Conservation (phyloP, 2,113 vertebrate species). For the Glareola pratincola region DNA sequence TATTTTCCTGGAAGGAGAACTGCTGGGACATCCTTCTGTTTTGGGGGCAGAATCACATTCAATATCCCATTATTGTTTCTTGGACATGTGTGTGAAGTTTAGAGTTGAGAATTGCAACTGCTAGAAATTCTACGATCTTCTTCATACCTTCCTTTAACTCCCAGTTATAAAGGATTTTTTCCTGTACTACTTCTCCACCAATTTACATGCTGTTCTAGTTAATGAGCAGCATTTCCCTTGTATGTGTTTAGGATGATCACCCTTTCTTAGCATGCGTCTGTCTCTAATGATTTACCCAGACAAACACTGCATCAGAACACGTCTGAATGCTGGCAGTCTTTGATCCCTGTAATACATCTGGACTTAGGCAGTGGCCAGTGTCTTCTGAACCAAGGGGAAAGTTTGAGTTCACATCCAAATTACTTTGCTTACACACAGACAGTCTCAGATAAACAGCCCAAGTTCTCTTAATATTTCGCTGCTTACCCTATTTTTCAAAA, state of each 20-base stretch:
- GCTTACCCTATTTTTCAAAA: slow-evolving; percentile 24
- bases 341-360: slow-evolving; percentile 39
- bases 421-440: not conserved
- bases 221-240: not conserved
- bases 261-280: not conserved
- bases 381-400: slow-evolving; percentile 2
- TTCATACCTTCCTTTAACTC: not conserved
- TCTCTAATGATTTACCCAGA: slow-evolving; percentile 15
- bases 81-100: slow-evolving; percentile 17
- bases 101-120: not conserved
- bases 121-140: not conserved
- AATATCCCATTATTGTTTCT: slow-evolving; percentile 30
- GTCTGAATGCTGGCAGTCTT: not conserved
- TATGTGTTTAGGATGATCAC: not conserved
- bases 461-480: slow-evolving; percentile 11
- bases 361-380: not conserved
- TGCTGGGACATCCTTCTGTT: slow-evolving; percentile 59
- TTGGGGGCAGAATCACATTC: slow-evolving; percentile 30
- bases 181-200: not conserved
- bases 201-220: not conserved
- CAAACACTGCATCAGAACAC: not conserved
- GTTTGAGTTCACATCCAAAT: not conserved
- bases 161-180: not conserved
- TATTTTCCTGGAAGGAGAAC: slow-evolving; percentile 50
- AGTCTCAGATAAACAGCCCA: slow-evolving; percentile 5